Percentiles rank a stretch among this genome's conserved stretches.
Conservation (phyloP, 2,797 vertebrate genomes). For the Enteromius fasciolatus region DNA sequence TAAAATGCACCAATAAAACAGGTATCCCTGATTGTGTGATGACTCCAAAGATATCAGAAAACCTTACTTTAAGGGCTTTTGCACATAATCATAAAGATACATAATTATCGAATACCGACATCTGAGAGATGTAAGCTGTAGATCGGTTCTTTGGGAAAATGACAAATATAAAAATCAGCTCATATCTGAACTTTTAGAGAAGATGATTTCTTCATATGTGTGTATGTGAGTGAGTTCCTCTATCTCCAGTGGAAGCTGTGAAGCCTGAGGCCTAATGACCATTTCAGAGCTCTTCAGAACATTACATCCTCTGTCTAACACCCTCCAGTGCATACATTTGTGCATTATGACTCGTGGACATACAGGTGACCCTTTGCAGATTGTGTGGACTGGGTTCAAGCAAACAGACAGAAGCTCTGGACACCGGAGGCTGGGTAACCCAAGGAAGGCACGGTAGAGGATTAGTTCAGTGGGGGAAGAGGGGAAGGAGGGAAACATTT, state of each 20-base stretch:
- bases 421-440: slow-evolving; percentile 54
- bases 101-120: neutral
- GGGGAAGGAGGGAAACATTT: slow-evolving; percentile 9
- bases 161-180: neutral
- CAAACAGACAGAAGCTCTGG: slow-evolving; percentile 24
- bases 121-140: neutral
- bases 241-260: neutral
- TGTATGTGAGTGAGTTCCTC: slow-evolving; percentile 29
- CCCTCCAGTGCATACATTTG: slow-evolving; percentile 14
- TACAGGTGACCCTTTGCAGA: slow-evolving; percentile 25
- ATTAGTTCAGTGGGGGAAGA: slow-evolving; percentile 14
- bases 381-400: slow-evolving; percentile 36
- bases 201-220: slow-evolving; percentile 15
- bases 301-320: slow-evolving; percentile 34
- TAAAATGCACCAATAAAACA: neutral
- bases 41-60: neutral
- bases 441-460: neutral
- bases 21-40: neutral
- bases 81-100: neutral
- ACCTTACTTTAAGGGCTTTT: too few species aligned
- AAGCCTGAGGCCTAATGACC: slow-evolving; percentile 36
- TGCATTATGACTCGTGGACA: slow-evolving; percentile 23
- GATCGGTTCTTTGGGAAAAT: neutral
- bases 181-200: neutral
- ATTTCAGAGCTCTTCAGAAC: slow-evolving; percentile 28